These are phyloP conservation scores for Euleptes europaea DNA, from an alignment of 2,113 vertebrate genomes.

Conservation along the genomic window DNA sequence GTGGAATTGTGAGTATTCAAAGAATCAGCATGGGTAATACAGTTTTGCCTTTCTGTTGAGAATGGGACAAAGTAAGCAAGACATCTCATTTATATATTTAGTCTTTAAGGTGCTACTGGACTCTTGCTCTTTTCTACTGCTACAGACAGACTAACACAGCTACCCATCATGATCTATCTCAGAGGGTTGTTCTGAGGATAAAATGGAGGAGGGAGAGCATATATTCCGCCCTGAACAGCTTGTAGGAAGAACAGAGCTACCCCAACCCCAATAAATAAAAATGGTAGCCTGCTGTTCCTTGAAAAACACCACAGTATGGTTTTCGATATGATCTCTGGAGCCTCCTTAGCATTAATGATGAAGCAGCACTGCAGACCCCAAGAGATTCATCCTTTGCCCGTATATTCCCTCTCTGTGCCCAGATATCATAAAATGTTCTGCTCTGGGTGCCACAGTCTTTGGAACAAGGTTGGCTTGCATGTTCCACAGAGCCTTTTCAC, in stretches of 20 bases:
- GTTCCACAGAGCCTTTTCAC: not conserved
- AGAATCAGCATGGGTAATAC: not conserved
- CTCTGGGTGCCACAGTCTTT: not conserved
- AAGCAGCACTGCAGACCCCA: not conserved
- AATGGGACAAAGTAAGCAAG: not conserved
- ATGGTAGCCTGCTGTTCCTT: not conserved
- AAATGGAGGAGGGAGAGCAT: too few species aligned
- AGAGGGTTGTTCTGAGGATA: too few species aligned
- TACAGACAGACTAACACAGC: too few species aligned
- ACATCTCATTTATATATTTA: not conserved
- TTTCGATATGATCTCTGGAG: not conserved
- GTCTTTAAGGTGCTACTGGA: not conserved
- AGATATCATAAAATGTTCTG: not conserved
- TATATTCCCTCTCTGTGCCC: not conserved
- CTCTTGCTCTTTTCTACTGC: too few species aligned
- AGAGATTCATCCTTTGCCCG: not conserved
- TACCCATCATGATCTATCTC: too few species aligned
- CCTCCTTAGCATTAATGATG: not conserved
- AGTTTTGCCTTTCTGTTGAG: not conserved
- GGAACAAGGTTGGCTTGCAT: not conserved
- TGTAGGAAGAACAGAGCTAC: too few species aligned
- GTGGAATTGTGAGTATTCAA: not conserved
- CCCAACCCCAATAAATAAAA: too few species aligned
- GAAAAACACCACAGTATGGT: not conserved
- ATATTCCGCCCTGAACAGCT: too few species aligned